These are phyloP conservation scores for Chirona hameri DNA, from an alignment of 2,888 invertebrate species.

Conservation along the genomic window DNA sequence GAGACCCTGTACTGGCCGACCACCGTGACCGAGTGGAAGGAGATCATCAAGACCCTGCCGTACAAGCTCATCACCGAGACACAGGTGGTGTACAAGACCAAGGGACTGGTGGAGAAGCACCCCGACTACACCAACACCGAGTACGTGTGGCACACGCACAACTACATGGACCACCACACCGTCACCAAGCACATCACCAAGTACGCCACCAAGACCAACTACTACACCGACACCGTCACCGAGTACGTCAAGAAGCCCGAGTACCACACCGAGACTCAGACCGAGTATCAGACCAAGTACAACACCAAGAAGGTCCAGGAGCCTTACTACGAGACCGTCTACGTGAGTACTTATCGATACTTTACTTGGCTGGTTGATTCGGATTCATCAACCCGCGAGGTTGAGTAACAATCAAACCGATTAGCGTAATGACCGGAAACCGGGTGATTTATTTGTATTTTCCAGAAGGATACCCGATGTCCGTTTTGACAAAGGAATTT, in stretches of 20 bases:
- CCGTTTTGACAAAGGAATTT: too few relatives aligned
- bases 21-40: conserved; percentile 30
- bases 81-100: conserved; percentile 30
- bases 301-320: conserved; percentile 29
- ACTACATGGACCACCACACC: conserved; percentile 37
- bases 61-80: conserved; percentile 28
- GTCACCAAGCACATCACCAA: conserved; percentile 39
- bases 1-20: conserved; percentile 27
- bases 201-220: conserved; percentile 38
- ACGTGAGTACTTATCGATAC: neutral
- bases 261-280: conserved; percentile 38
- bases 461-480: too few relatives aligned
- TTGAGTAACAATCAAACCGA: too few relatives aligned
- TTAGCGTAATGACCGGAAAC: too few relatives aligned
- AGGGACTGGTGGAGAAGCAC: conserved; percentile 24
- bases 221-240: conserved; percentile 36
- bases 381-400: too few relatives aligned
- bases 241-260: conserved; percentile 38
- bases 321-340: conserved; percentile 25
- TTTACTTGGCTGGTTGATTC: too few relatives aligned
- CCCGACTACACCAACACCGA: conserved; percentile 30
- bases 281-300: conserved; percentile 34
- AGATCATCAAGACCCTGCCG: conserved; percentile 28
- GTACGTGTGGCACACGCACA: conserved; percentile 30
- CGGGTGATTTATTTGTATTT: too few relatives aligned